These are phyloP conservation scores for Megamerina dolium DNA, from an alignment of 2,888 invertebrate genomes.

Conservation along the genomic window DNA sequence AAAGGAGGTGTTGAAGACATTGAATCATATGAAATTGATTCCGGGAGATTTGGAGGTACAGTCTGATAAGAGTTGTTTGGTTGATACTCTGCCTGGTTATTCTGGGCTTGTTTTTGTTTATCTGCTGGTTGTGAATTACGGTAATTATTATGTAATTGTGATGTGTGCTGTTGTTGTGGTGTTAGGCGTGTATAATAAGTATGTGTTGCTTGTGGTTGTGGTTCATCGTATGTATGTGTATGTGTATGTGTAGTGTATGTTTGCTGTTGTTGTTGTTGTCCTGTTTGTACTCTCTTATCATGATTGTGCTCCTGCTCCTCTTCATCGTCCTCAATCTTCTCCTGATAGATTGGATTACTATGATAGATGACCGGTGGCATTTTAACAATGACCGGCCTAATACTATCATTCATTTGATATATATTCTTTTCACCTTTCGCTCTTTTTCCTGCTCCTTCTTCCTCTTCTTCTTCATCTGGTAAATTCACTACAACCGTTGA, in stretches of 20 bases:
- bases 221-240: constrained; percentile 9
- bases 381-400: constrained; percentile 18
- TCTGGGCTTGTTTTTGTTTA: no score
- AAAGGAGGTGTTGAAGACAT: no score
- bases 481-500: constrained; percentile 23
- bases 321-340: no score
- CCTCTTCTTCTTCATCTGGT: constrained; percentile 12
- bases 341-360: constrained; percentile 2
- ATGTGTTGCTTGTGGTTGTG: constrained; percentile 10
- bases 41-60: no score
- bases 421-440: no score
- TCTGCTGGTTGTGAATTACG: no score
- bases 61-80: no score
- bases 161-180: not conserved
- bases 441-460: no score
- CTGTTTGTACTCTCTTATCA: not conserved
- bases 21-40: no score
- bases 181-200: constrained; percentile 1
- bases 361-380: constrained; percentile 25
- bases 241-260: constrained; percentile 7
- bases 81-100: no score
- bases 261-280: constrained; percentile 4
- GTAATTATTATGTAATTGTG: no score
- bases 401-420: constrained; percentile 13
- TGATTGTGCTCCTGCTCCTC: no score